Base-by-base conservation (phyloP, 2,797 vertebrate genomes). In the Myotis myotis region DNA sequence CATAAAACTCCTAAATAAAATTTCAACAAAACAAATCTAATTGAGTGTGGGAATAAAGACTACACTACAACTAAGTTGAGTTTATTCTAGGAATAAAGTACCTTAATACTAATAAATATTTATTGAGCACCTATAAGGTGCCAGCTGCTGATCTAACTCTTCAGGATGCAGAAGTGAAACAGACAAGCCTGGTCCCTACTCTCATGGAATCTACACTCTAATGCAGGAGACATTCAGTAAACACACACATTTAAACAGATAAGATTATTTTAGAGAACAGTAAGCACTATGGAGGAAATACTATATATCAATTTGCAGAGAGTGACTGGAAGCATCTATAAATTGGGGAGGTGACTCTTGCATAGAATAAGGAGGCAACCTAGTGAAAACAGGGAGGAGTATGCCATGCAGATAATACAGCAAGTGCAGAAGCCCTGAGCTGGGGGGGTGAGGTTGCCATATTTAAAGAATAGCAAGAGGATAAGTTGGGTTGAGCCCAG, bases 1-100 rank as follows among this genome's bases (percentile, higher is more conserved):
- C 17, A 71, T 33, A 68, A 55, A 91, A 64, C 23, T 88, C 70
- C 28, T 95, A 70, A 68, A 33, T 71, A 87, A 76, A 95, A 92
- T 71, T 51, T 12, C 38, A 84, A 33, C 23, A 57, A 71, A 81
- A 79, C 36, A 68, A 62, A 66, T 79, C 41, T 92, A 55, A 44
- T n/a, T 25, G 20, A 76, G 55, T 11, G 7, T n/a, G 36, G 70
- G 36, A 70, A 75, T 51, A 64, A 41, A 87, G 15, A 53, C 7
- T 64, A 19, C 17, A 41, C 44, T 62, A 57, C 36, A 70, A 30
- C 62, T n/a, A 95, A 30, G 6, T 19, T 44, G 30, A 28, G 19
- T 62, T 70, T 83, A 62, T 74, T 44, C 75, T 75, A 41, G 41
- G 11, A 83, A 72, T n/a, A 51, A 57, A 57, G 30, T 20, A 51